Conservation (phyloP, 1,140 invertebrate genomes). For the Ptiloglossa arizonensis region DNA sequence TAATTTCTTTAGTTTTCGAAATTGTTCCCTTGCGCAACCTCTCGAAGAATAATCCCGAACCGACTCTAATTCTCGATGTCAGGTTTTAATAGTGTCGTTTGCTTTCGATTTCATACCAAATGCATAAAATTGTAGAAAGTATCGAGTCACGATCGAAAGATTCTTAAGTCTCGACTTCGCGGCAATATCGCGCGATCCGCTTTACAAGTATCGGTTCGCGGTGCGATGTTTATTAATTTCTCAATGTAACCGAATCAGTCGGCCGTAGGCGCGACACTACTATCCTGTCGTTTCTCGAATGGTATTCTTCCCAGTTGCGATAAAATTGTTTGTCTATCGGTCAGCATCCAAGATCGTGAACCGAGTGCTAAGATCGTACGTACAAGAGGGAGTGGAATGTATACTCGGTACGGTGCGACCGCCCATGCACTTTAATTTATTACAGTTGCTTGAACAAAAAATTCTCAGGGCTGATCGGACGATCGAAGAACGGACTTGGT, state of each 20-base stretch:
- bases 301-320: constrained; percentile 32
- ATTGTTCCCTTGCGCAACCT: no score
- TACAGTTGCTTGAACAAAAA: constrained; percentile 44
- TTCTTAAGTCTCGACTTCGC: background rate
- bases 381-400: constrained; percentile 48
- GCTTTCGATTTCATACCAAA: background rate
- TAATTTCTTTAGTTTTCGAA: no score
- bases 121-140: background rate
- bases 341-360: constrained; percentile 29
- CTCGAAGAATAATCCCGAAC: no score
- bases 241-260: constrained; percentile 3
- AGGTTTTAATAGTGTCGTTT: background rate
- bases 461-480: constrained; percentile 25
- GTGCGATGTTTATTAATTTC: constrained; percentile 38
- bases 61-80: no score
- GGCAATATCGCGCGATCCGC: background rate
- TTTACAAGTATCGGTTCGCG: background rate
- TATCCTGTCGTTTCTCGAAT: background rate
- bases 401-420: constrained; percentile 31
- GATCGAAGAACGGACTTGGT: background rate
- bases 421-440: constrained; percentile 66
- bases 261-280: background rate
- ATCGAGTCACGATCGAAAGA: background rate
- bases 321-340: constrained; percentile 48
- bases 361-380: constrained; percentile 43